A percentile compares a stretch with the other conserved stretches of the same genome.
phyloP scores from a whole-genome alignment of 2,113 vertebrate species.

The Theristicus caerulescens region DNA sequence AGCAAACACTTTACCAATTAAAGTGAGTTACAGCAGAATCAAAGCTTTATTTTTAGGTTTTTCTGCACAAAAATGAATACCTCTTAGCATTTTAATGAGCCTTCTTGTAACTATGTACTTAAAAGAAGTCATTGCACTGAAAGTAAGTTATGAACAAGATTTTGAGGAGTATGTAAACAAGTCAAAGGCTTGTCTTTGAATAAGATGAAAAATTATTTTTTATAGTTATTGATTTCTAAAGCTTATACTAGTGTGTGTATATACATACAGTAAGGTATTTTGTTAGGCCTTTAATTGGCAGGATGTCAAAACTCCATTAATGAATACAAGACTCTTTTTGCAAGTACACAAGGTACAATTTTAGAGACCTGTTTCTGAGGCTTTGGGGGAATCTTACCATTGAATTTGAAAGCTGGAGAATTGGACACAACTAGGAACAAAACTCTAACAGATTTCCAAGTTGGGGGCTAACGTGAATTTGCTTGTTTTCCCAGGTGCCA shows the following conservation, averaged over 20 bases:
- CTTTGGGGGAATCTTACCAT: neutral
- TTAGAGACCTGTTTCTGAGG: neutral
- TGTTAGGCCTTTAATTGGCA: neutral
- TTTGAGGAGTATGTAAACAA: constrained; percentile 52
- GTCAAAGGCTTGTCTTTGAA: constrained; percentile 17
- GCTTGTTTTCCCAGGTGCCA: constrained; percentile 17
- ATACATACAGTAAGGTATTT: neutral
- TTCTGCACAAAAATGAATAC: constrained; percentile 75
- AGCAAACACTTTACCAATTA: neutral
- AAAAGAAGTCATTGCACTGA: constrained; percentile 76
- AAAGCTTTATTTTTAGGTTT: constrained; percentile 71
- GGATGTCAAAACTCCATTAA: neutral
- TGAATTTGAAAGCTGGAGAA: neutral
- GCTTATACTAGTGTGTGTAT: constrained; percentile 31
- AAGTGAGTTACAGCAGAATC: neutral
- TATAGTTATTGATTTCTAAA: constrained; percentile 52
- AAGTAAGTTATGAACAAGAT: constrained; percentile 64
- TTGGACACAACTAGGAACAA: neutral
- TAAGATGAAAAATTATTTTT: constrained; percentile 47
- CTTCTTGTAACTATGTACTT: constrained; percentile 70
- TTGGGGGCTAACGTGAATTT: neutral
- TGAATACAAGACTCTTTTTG: neutral
- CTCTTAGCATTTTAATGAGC: constrained; percentile 78
- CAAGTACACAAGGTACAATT: neutral
- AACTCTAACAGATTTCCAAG: neutral